phyloP scores from a whole-genome alignment of 2,113 vertebrate genomes.

The Centropristis striata region DNA sequence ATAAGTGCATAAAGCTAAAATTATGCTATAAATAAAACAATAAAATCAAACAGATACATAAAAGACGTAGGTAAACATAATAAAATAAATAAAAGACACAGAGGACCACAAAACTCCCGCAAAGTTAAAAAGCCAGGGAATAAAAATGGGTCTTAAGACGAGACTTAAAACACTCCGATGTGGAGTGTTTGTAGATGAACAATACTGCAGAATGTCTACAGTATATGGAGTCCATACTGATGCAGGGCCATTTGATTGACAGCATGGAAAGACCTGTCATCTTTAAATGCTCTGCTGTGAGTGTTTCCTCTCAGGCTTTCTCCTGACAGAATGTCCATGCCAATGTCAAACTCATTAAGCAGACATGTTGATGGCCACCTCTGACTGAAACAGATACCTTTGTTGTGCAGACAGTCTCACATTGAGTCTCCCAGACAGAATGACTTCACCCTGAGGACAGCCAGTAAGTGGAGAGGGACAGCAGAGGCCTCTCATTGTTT shows the following conservation, averaged over 20 bases:
- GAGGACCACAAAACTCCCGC: too few species aligned
- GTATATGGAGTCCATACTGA: background rate
- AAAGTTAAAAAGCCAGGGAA: too few species aligned
- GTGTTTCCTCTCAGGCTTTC: slow-evolving; percentile 28
- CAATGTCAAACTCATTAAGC: slow-evolving; percentile 65
- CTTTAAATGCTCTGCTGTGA: slow-evolving; percentile 25
- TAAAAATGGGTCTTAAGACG: too few species aligned
- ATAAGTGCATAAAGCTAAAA: too few species aligned
- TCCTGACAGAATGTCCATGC: slow-evolving; percentile 22
- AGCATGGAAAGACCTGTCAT: slow-evolving; percentile 31
- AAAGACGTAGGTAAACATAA: too few species aligned
- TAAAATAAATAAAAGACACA: too few species aligned
- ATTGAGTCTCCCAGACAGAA: slow-evolving; percentile 45
- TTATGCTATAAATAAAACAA: too few species aligned
- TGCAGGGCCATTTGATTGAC: slow-evolving; percentile 18
- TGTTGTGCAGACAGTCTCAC: slow-evolving; percentile 43
- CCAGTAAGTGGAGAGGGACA: slow-evolving; percentile 55
- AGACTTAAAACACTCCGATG: too few species aligned
- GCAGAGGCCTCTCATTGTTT: slow-evolving; percentile 58
- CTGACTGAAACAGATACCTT: slow-evolving; percentile 56
- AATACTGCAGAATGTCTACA: background rate
- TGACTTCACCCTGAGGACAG: slow-evolving; percentile 54
- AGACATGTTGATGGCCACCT: slow-evolving; percentile 59
- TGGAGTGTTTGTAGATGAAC: too few species aligned
- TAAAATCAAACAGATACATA: too few species aligned